Percentiles rank a stretch among this genome's conserved stretches.
These are phyloP conservation scores for Xyliphius kryptos DNA, from an alignment of 2,113 vertebrate species.

Conservation along the genomic window DNA sequence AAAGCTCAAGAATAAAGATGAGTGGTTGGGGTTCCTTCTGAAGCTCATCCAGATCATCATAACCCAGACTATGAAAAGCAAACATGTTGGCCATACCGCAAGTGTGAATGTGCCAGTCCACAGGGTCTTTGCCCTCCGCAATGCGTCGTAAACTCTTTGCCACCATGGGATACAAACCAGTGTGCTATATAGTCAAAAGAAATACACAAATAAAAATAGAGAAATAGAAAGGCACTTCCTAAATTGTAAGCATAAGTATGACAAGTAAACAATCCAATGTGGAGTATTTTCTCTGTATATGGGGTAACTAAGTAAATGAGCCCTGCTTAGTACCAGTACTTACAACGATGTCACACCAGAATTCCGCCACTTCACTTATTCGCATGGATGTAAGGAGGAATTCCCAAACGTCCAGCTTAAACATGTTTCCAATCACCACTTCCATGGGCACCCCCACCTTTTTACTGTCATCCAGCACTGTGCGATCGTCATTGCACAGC, in stretches of 20 bases:
- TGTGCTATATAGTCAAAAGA: constrained; percentile 74
- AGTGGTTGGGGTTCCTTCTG: constrained; percentile 70
- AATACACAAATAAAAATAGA: no score
- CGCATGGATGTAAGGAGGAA: constrained; percentile 69
- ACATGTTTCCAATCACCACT: constrained; percentile 76
- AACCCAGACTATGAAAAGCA: constrained; percentile 77
- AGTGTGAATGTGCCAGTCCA: constrained; percentile 75
- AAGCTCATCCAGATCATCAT: constrained; percentile 67
- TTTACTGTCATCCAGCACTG: constrained; percentile 73
- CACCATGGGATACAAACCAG: constrained; percentile 75
- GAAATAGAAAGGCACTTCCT: no score
- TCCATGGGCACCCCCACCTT: constrained; percentile 70
- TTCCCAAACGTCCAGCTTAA: constrained; percentile 80
- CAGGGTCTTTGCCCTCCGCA: constrained; percentile 77
- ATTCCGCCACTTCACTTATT: constrained; percentile 69
- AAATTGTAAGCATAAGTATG: no score
- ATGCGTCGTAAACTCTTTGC: constrained; percentile 77
- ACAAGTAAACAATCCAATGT: no score
- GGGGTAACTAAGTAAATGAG: no score
- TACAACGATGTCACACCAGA: constrained; percentile 74
- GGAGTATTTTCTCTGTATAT: no score
- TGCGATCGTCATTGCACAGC: constrained; percentile 69
- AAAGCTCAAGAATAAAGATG: constrained; percentile 63
- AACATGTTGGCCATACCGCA: constrained; percentile 87
- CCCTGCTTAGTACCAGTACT: no score